These are phyloP conservation scores for Neotoxoptera formosana DNA, from an alignment of 1,140 invertebrate species.

Conservation along the genomic window DNA sequence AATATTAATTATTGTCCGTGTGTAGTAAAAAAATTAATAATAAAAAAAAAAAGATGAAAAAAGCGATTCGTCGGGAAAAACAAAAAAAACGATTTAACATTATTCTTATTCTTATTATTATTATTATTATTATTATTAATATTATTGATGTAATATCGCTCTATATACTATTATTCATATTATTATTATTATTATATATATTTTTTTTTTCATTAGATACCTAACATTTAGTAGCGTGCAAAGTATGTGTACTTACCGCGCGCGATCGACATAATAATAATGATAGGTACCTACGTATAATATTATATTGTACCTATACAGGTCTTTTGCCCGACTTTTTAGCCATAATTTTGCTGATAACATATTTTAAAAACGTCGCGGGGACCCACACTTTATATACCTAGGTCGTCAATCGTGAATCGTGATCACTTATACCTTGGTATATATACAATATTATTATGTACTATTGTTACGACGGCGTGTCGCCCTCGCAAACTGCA, in stretches of 20 bases:
- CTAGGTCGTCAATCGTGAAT: too few relatives aligned
- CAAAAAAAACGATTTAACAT: not conserved
- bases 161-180: not conserved
- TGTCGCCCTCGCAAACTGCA: not conserved
- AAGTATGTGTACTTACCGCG: not conserved
- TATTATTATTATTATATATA: not conserved
- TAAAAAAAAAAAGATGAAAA: not conserved
- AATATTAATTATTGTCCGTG: not conserved
- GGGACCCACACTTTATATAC: not conserved
- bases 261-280: not conserved
- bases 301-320: not conserved
- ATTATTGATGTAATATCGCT: conserved; percentile 7
- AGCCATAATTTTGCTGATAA: too few relatives aligned
- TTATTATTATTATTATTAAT: not conserved
- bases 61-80: not conserved
- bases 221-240: not conserved
- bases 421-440: too few relatives aligned
- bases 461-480: not conserved
- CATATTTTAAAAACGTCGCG: not conserved
- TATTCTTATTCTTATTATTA: too few relatives aligned
- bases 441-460: too few relatives aligned
- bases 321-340: too few relatives aligned
- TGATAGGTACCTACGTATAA: not conserved
- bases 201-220: not conserved
- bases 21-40: not conserved